A percentile compares a stretch with the other conserved stretches of the same genome.
These are phyloP conservation scores for Tenrec ecaudatus DNA, from an alignment of 2,113 vertebrate genomes.

Conservation along the genomic window DNA sequence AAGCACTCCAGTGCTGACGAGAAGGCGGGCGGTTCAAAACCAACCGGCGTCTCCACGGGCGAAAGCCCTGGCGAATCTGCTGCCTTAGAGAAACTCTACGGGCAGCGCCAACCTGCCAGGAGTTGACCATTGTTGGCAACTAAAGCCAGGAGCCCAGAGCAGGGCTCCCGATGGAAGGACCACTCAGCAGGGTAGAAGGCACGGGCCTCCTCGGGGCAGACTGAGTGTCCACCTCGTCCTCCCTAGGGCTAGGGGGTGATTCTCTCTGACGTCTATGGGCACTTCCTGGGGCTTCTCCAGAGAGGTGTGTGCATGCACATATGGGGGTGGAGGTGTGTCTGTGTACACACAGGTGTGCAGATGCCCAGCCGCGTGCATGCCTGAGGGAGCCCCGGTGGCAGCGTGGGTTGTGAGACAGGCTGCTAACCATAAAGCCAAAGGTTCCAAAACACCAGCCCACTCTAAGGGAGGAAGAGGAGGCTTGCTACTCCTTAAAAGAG, in stretches of 20 bases:
- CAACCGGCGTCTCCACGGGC: background rate
- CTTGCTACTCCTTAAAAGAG: too few relatives aligned
- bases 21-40: background rate
- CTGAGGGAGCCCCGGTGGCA: too few relatives aligned
- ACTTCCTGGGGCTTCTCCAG: background rate
- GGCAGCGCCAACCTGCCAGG: background rate
- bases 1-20: background rate
- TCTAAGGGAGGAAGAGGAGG: too few relatives aligned
- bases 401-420: too few relatives aligned
- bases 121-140: background rate
- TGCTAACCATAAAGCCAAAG: too few relatives aligned
- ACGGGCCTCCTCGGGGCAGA: accelerated
- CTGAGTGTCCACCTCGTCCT: background rate
- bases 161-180: background rate
- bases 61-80: background rate
- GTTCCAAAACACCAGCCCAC: too few relatives aligned
- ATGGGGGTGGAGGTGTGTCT: too few relatives aligned
- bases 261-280: background rate
- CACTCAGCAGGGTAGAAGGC: background rate
- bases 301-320: too few relatives aligned
- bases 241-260: accelerated
- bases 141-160: background rate
- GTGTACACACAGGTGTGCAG: background rate
- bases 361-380: too few relatives aligned
- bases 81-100: background rate